Evolutionary conservation across 2,797 vertebrate species (phyloP).

Genomic region (Liparis tanakae): DNA sequence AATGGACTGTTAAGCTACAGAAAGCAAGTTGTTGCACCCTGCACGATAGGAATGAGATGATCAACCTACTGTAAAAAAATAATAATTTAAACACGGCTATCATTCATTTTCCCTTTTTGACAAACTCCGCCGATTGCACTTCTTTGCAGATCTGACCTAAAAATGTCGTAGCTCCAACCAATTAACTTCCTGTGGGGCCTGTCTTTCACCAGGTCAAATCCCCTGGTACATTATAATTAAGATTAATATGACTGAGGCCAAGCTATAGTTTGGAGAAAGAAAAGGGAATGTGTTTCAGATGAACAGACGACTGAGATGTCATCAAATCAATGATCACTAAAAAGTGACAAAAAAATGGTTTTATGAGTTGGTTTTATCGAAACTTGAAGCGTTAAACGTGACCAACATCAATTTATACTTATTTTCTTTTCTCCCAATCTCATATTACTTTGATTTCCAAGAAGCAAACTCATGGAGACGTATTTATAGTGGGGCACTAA

Average conservation of each 20-base stretch:
- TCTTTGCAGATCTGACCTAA: constrained; percentile 58
- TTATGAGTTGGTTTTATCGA: neutral
- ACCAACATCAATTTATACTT: neutral
- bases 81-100: neutral
- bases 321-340: constrained; percentile 32
- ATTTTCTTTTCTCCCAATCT: neutral
- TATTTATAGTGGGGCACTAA: no score
- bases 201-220: constrained; percentile 64
- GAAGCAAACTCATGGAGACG: constrained; percentile 1
- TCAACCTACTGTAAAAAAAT: neutral
- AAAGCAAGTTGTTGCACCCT: neutral
- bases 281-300: constrained; percentile 26
- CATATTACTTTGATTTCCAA: neutral
- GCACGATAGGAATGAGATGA: neutral
- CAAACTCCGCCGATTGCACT: neutral
- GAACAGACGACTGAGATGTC: neutral
- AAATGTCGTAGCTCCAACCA: constrained; percentile 54
- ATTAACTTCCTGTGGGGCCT: constrained; percentile 64
- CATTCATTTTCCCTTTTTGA: constrained; percentile 12
- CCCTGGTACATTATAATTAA: constrained; percentile 68
- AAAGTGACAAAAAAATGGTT: neutral
- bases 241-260: constrained; percentile 48
- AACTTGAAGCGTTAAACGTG: neutral
- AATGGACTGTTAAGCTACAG: neutral
- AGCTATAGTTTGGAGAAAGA: constrained; percentile 28